Conservation (phyloP, 2,113 vertebrate genomes). For the Marmota flaviventris region DNA sequence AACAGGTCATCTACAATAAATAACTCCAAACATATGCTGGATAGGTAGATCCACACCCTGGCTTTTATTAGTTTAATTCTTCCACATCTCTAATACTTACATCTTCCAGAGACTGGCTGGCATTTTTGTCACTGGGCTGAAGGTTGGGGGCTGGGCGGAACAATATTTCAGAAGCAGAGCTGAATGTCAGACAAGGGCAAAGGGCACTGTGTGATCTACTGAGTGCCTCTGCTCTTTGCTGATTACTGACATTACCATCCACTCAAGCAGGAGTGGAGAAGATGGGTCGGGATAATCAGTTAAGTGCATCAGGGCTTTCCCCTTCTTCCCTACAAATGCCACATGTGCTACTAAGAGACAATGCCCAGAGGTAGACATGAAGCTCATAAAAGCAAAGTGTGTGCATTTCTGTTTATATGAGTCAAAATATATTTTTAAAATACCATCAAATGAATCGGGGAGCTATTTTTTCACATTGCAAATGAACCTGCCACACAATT, state of each 20-base stretch:
- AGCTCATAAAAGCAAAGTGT: not conserved
- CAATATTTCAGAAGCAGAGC: not conserved
- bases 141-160: slow-evolving; percentile 27
- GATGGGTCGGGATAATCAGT: slow-evolving; percentile 54
- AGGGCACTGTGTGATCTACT: slow-evolving; percentile 55
- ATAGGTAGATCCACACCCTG: not conserved
- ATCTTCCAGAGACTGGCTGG: not conserved
- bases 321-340: not conserved
- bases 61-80: slow-evolving; percentile 26
- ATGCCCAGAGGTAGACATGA: slow-evolving; percentile 4
- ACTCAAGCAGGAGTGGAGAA: slow-evolving; percentile 6
- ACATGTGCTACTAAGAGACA: slow-evolving; percentile 18
- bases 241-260: slow-evolving; percentile 49
- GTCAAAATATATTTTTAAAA: not conserved
- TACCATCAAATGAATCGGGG: not conserved
- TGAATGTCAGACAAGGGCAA: slow-evolving; percentile 60
- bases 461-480: not conserved
- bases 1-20: not conserved
- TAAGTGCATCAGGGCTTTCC: slow-evolving; percentile 50
- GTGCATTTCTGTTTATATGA: not conserved
- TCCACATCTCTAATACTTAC: not conserved
- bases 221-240: slow-evolving; percentile 52
- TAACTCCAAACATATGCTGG: not conserved
- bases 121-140: not conserved
- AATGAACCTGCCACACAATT: not conserved